phyloP scores from a whole-genome alignment of 1,140 invertebrate species.

The Hormaphis cornu region DNA sequence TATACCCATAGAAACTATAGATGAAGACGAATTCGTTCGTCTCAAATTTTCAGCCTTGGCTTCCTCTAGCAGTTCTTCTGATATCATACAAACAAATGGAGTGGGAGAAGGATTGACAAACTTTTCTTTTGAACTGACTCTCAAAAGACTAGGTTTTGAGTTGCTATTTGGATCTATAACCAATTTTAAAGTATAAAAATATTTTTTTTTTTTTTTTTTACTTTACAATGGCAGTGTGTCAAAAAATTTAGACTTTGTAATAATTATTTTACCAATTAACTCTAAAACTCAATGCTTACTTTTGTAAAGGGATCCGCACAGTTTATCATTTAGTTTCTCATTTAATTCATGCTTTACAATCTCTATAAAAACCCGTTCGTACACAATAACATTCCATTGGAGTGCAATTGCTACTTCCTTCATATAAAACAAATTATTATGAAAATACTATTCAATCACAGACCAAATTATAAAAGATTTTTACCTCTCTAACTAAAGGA shows the following conservation, averaged over 20 bases:
- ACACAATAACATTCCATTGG: conserved; percentile 81
- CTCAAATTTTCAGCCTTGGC: conserved; percentile 8
- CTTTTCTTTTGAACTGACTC: neutral
- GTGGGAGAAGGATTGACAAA: neutral
- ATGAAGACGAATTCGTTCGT: conserved; percentile 15
- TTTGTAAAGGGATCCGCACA: conserved; percentile 15
- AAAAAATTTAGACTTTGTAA: too few species aligned
- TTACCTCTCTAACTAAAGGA: conserved; percentile 76
- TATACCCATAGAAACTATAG: conserved; percentile 41
- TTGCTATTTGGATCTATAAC: neutral
- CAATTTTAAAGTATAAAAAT: neutral
- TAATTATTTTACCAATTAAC: too few species aligned
- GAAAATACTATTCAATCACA: neutral
- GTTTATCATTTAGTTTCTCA: conserved; percentile 44
- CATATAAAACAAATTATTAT: conserved; percentile 34
- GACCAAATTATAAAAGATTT: conserved; percentile 5
- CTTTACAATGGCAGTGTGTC: too few species aligned
- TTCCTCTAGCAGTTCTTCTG: conserved; percentile 3
- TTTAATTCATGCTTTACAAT: conserved; percentile 64
- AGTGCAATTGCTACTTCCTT: conserved; percentile 70
- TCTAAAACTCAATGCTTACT: neutral
- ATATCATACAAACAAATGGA: neutral
- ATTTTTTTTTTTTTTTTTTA: neutral
- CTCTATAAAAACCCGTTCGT: conserved; percentile 79
- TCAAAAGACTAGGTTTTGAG: neutral